These are phyloP conservation scores for Lampris incognitus DNA, from an alignment of 2,113 vertebrate species.

Conservation along the genomic window DNA sequence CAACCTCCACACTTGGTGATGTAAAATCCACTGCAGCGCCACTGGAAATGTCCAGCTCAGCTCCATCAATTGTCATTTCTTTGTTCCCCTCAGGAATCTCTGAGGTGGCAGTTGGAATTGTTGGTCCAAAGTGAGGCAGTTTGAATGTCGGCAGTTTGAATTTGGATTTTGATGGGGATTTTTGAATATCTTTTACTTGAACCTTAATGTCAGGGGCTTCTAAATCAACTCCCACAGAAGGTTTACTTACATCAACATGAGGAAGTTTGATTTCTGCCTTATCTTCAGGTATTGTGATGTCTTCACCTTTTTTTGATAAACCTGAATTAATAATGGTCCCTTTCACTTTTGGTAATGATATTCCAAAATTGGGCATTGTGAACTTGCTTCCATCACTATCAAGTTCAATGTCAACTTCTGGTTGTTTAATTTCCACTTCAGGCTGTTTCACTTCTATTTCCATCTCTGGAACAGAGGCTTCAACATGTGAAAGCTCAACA, in stretches of 20 bases:
- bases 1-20: not conserved
- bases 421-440: slow-evolving; percentile 34
- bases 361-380: slow-evolving; percentile 54
- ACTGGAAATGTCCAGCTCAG: not conserved
- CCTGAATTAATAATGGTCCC: slow-evolving; percentile 10
- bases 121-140: slow-evolving; percentile 30
- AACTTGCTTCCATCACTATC: slow-evolving; percentile 44
- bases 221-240: no score
- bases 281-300: slow-evolving; percentile 8
- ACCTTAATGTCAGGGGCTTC: not conserved
- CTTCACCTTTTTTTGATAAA: slow-evolving; percentile 21
- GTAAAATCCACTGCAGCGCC: slow-evolving; percentile 6
- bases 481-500: slow-evolving; percentile 14
- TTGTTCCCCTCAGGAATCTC: slow-evolving; percentile 26
- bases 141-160: slow-evolving; percentile 53
- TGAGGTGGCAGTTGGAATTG: slow-evolving; percentile 13
- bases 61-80: slow-evolving; percentile 14
- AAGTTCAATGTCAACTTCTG: slow-evolving; percentile 10
- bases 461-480: slow-evolving; percentile 39
- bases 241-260: no score
- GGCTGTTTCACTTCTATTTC: slow-evolving; percentile 41
- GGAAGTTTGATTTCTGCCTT: no score
- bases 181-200: not conserved
- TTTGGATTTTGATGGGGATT: not conserved
- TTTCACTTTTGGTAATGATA: slow-evolving; percentile 49